These are phyloP conservation scores for Cladopsammia gracilis DNA, from an alignment of 64 coral and sea anemone species.

Conservation along the genomic window DNA sequence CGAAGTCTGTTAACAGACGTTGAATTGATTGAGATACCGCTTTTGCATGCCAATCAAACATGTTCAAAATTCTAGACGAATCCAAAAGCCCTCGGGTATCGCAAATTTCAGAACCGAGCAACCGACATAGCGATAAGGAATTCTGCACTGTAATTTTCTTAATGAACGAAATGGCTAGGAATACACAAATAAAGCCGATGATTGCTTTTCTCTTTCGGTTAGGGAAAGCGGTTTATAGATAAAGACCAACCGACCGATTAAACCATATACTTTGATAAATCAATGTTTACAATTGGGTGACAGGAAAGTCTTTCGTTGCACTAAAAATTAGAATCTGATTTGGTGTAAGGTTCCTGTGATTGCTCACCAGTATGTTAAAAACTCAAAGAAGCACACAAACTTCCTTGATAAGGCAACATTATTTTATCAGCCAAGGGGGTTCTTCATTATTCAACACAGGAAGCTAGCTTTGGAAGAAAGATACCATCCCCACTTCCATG, in stretches of 20 bases:
- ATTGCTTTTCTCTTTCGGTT: constrained; percentile 5
- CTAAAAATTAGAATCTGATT: too few species aligned
- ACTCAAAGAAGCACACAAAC: too few species aligned
- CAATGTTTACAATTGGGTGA: too few species aligned
- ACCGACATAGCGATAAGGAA: background rate
- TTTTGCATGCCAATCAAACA: background rate
- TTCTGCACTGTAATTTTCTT: background rate
- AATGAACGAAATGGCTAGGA: constrained; percentile 23
- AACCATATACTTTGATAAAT: background rate
- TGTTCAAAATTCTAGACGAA: background rate
- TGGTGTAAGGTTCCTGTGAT: too few species aligned
- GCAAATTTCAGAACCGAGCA: background rate
- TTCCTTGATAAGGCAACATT: too few species aligned
- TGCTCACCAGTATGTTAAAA: too few species aligned
- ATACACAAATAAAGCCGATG: constrained; percentile 5
- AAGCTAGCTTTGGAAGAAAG: too few species aligned
- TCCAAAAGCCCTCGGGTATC: background rate
- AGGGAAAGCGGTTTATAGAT: constrained; percentile 8
- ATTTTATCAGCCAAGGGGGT: too few species aligned
- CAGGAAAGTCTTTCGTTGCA: too few species aligned
- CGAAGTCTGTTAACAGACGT: background rate
- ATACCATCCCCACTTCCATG: too few species aligned
- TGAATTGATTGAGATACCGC: background rate
- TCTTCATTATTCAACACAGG: too few species aligned
- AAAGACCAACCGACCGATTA: background rate